Percentiles rank a stretch among this genome's conserved stretches.
Conservation (phyloP, 2,113 vertebrate genomes). For the Andinoacara biseriatus region DNA sequence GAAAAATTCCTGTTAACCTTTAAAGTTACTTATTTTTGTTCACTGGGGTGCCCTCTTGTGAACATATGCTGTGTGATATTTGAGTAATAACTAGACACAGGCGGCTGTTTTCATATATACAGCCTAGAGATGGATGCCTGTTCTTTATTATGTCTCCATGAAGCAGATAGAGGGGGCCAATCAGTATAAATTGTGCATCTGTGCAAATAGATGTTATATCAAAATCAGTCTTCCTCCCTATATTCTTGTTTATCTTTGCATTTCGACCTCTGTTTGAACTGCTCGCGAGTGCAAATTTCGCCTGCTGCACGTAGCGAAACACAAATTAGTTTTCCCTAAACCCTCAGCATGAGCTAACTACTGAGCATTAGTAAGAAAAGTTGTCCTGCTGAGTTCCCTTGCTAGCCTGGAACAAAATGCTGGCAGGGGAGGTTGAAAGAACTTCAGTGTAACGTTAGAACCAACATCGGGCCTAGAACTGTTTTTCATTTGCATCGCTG, state of each 20-base stretch:
- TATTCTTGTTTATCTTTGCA: constrained; percentile 20
- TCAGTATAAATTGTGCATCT: constrained; percentile 15
- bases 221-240: not conserved
- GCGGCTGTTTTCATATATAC: constrained; percentile 12
- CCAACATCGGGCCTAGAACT: not conserved
- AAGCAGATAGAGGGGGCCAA: not conserved
- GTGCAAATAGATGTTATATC: not conserved
- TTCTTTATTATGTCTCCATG: constrained; percentile 25
- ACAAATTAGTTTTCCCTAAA: constrained; percentile 39
- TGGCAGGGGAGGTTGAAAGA: constrained; percentile 32
- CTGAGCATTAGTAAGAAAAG: constrained; percentile 36
- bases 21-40: constrained; percentile 19
- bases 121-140: constrained; percentile 12
- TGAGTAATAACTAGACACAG: constrained; percentile 24
- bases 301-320: not conserved
- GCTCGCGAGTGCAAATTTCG: not conserved
- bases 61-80: constrained; percentile 26
- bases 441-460: constrained; percentile 50
- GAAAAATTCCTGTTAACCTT: constrained; percentile 11
- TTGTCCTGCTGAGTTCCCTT: constrained; percentile 50
- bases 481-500: constrained; percentile 50
- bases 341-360: constrained; percentile 41
- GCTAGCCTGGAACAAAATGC: constrained; percentile 32
- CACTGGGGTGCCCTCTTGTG: constrained; percentile 4
- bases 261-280: constrained; percentile 19